Evolutionary conservation across 1,140 invertebrate genomes (phyloP), one percentile per base, ranked within the genome.

Genomic region (Araneus ventricosus): DNA sequence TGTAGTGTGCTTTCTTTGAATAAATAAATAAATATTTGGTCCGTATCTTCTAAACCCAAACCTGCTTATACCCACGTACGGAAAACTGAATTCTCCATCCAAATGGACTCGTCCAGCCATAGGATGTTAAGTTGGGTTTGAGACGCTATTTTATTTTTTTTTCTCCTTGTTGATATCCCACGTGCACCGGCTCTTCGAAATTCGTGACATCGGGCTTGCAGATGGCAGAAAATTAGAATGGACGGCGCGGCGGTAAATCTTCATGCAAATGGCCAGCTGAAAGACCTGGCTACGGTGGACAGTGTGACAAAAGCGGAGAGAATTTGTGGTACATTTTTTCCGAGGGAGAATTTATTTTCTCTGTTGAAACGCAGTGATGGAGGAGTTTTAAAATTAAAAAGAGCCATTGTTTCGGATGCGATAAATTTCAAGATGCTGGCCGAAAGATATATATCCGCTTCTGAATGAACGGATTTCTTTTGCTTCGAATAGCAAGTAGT

Each of bases 341-440:
- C 1, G n/a, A 14, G 63, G 63, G 7, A 67, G 14, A 67, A 67
- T 67, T 67, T 30, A 67, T 67, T 30, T 67, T 10, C 63, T 67
- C 27, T 67, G n/a, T n/a, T 30, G 63, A 67, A 8, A 3, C 63
- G 27, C 8, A 67, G 4, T n/a, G 63, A 67, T 27, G n/a, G 63
- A 67, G 63, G 63, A 67, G 24, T 67, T 67, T 67, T 67, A 67
- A 67, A 67, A 67, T 67, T 67, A 67, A 67, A 67, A 67, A 67
- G 6, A 67, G 4, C 63, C 27, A 67, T 67, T 67, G 63, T 67
- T 27, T 67, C 63, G n/a, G 63, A 27, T n/a, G 63, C 27, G 27
- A 10, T 67, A 67, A 30, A 67, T 67, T 67, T 52, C 45, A 14
- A 52, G 45, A 52, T 17, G 45, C 10, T 14, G 45, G 45, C 17